Evolutionary conservation across 1,140 invertebrate genomes (phyloP).

Genomic region (Rhynchophorus ferrugineus): DNA sequence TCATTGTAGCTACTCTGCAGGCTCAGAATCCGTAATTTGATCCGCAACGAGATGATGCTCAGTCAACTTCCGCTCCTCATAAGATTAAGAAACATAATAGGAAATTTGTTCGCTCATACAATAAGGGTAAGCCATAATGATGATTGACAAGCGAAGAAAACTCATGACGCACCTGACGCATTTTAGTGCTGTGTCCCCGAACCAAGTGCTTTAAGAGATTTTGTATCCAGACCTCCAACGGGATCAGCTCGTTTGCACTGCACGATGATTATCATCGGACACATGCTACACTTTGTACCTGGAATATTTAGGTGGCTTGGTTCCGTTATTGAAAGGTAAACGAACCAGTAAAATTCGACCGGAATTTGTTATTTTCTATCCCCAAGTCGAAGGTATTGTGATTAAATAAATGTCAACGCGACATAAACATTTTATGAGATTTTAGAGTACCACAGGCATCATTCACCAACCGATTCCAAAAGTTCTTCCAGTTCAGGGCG

Average conservation of each 20-base stretch:
- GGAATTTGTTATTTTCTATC: slow-evolving; percentile 97
- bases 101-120: slow-evolving; percentile 90
- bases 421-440: slow-evolving; percentile 15
- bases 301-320: slow-evolving; percentile 91
- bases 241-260: slow-evolving; percentile 82
- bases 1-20: slow-evolving; percentile 83
- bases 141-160: not conserved
- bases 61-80: slow-evolving; percentile 74
- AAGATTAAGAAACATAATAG: slow-evolving; percentile 73
- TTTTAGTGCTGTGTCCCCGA: slow-evolving; percentile 88
- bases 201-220: slow-evolving; percentile 75
- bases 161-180: not conserved
- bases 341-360: slow-evolving; percentile 93
- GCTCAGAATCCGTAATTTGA: slow-evolving; percentile 56
- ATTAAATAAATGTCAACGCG: not conserved
- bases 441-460: slow-evolving; percentile 21
- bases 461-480: slow-evolving; percentile 41
- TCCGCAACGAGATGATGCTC: slow-evolving; percentile 53
- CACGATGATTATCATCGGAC: slow-evolving; percentile 78
- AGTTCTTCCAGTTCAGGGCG: slow-evolving; percentile 44
- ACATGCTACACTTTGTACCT: slow-evolving; percentile 92
- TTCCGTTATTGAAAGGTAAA: slow-evolving; percentile 94
- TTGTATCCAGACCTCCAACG: slow-evolving; percentile 85
- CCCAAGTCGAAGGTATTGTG: slow-evolving; percentile 65
- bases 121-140: slow-evolving; percentile 61